A percentile compares a stretch with the other conserved stretches of the same genome.
Conservation (phyloP, 2,797 vertebrate species). For the Cryptoprocta ferox region DNA sequence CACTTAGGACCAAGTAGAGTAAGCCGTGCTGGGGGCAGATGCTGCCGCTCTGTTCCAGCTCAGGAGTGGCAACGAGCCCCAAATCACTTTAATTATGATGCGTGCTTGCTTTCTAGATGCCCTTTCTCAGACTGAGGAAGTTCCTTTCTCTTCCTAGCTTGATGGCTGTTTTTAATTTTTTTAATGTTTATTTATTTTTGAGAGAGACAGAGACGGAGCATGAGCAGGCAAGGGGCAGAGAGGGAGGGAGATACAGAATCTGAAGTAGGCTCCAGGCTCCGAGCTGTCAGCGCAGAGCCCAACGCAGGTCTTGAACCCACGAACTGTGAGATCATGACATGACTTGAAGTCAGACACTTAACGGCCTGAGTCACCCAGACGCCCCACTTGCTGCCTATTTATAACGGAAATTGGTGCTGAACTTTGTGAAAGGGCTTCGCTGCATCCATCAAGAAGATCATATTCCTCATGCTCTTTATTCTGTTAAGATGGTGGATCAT, state of each 20-base stretch:
- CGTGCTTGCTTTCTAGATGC: background rate
- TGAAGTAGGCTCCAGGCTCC: no score
- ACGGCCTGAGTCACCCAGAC: no score
- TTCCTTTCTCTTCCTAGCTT: background rate
- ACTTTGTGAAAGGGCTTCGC: background rate
- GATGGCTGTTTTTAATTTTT: no score
- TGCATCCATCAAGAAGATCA: background rate
- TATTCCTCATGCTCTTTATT: background rate
- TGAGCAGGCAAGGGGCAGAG: no score
- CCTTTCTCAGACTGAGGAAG: background rate
- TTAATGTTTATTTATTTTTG: no score
- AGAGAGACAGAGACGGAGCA: no score
- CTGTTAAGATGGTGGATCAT: background rate
- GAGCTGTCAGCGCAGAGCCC: no score
- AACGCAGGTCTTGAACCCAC: no score
- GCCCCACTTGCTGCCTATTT: background rate
- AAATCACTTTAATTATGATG: accelerated
- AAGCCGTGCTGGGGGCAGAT: accelerated
- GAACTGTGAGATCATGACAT: no score
- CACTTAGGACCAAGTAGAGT: accelerated
- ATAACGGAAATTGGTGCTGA: background rate
- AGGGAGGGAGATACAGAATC: no score
- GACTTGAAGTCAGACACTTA: no score
- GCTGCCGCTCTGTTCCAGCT: accelerated
- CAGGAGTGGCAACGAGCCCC: accelerated